Conservation (phyloP, 2,113 vertebrate genomes). For the Urocolius indicus region DNA sequence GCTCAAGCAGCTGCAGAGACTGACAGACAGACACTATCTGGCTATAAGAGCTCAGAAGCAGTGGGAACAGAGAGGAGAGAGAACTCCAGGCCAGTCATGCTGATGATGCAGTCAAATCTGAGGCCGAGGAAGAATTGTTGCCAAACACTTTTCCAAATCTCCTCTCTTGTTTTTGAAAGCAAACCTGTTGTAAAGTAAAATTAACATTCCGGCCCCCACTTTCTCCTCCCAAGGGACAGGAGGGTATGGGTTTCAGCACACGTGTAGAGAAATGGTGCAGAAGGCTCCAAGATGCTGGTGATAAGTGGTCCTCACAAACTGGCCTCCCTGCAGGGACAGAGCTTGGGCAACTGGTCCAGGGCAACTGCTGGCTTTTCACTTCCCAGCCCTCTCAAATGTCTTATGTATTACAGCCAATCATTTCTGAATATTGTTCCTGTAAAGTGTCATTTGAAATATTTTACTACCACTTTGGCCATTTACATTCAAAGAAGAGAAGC, state of each 20-base stretch:
- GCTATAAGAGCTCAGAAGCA: not conserved
- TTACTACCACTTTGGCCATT: not conserved
- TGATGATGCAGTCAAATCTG: not conserved
- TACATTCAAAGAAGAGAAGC: not conserved
- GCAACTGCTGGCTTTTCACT: not conserved
- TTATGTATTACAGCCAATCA: not conserved
- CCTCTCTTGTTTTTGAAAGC: not conserved
- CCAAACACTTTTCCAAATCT: not conserved
- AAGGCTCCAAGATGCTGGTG: not conserved
- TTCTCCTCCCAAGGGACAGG: fast-evolving
- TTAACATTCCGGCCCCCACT: not conserved
- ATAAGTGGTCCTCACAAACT: not conserved
- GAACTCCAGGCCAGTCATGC: not conserved
- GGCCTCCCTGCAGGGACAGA: not conserved
- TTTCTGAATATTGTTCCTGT: not conserved
- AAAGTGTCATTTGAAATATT: not conserved
- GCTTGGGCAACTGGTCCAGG: not conserved
- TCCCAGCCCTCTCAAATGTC: not conserved
- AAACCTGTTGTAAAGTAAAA: not conserved
- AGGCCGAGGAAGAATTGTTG: not conserved
- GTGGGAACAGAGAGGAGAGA: not conserved
- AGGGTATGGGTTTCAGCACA: not conserved
- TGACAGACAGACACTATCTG: not conserved
- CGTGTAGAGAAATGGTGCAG: fast-evolving
- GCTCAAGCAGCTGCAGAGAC: not conserved